A percentile compares a stretch with the other conserved stretches of the same genome.
Evolutionary conservation across 2,888 invertebrate genomes (phyloP).

Genomic region (Epirrhoe tristata): DNA sequence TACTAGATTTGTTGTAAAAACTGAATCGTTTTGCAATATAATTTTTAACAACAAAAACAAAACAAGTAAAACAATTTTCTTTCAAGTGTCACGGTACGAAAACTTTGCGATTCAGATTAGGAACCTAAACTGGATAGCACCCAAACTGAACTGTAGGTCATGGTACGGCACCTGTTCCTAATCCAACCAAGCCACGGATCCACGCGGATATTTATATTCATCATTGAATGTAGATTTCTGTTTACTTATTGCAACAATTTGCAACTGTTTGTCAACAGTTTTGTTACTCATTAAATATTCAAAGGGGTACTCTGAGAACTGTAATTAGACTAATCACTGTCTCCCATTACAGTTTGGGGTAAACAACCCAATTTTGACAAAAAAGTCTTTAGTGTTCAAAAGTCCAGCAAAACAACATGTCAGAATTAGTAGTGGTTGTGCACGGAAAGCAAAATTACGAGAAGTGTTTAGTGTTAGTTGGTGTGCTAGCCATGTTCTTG

Average conservation of each 20-base stretch:
- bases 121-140: too few relatives aligned
- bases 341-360: conserved; percentile 20
- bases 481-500: conserved; percentile 46
- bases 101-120: too few relatives aligned
- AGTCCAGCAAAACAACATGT: conserved; percentile 40
- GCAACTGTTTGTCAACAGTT: conserved; percentile 24
- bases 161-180: too few relatives aligned
- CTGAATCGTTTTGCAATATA: too few relatives aligned
- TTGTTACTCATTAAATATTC: conserved; percentile 31
- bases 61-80: too few relatives aligned
- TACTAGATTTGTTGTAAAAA: too few relatives aligned
- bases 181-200: too few relatives aligned
- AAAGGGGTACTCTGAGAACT: conserved; percentile 28
- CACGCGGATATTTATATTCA: too few relatives aligned
- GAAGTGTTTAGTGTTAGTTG: conserved; percentile 47
- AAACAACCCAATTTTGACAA: conserved; percentile 12
- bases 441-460: conserved; percentile 31
- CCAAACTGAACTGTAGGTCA: too few relatives aligned
- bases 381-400: conserved; percentile 30
- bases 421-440: conserved; percentile 30
- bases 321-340: conserved; percentile 37
- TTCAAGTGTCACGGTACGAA: too few relatives aligned
- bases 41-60: too few relatives aligned
- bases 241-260: conserved; percentile 4
- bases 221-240: not conserved